Percentiles rank a stretch among this genome's conserved stretches.
phyloP scores from a whole-genome alignment of 2,888 invertebrate species.

The Cantharis rufa region DNA sequence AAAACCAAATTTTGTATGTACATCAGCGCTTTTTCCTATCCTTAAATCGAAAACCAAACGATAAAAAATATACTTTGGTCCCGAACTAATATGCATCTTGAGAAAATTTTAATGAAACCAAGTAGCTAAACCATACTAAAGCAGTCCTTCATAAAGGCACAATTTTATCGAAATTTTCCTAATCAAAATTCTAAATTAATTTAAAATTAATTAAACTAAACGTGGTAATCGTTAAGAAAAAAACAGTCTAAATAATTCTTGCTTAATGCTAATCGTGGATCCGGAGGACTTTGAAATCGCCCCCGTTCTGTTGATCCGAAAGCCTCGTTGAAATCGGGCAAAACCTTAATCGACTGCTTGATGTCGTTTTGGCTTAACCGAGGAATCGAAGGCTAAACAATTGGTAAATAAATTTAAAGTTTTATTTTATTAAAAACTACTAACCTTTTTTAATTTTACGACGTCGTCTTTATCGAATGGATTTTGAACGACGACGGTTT shows the following conservation, averaged over 20 bases:
- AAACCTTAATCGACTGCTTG: constrained; percentile 54
- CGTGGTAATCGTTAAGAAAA: constrained; percentile 46
- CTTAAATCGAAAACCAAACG: background rate
- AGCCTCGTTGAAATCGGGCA: constrained; percentile 83
- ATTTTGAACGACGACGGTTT: constrained; percentile 35
- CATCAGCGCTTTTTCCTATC: background rate
- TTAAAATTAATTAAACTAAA: constrained; percentile 28
- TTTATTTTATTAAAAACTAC: background rate
- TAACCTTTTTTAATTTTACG: constrained; percentile 46
- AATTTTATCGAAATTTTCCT: constrained; percentile 37
- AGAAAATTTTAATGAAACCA: constrained; percentile 10
- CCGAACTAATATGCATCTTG: constrained; percentile 47
- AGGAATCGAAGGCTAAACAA: constrained; percentile 21
- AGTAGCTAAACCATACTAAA: constrained; percentile 5
- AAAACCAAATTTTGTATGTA: background rate
- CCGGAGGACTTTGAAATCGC: constrained; percentile 64
- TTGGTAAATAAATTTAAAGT: background rate
- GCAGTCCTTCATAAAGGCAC: constrained; percentile 46
- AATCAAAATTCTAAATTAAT: background rate
- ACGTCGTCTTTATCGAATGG: constrained; percentile 39
- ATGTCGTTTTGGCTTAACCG: constrained; percentile 22
- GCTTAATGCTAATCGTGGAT: constrained; percentile 46
- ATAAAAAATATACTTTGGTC: constrained; percentile 42
- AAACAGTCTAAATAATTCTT: constrained; percentile 50
- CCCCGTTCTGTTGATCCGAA: constrained; percentile 87